Percentiles rank a stretch among this genome's conserved stretches.
Conservation (phyloP, 2,888 invertebrate genomes). For the Drosophila cognata region DNA sequence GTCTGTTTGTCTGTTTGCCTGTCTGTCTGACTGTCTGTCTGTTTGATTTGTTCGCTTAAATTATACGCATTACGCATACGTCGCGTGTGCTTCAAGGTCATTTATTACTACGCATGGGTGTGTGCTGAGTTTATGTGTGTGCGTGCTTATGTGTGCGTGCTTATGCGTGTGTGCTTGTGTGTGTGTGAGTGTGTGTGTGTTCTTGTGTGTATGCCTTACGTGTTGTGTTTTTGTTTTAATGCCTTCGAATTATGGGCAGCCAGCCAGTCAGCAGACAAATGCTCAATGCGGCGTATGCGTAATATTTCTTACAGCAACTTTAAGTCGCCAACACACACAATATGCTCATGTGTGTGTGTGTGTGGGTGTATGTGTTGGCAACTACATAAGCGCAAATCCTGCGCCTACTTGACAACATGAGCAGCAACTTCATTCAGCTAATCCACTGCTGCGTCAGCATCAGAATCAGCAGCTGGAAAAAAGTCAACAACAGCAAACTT, state of each 20-base stretch:
- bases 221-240: slow-evolving; percentile 11
- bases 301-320: slow-evolving; percentile 39
- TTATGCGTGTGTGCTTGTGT: background rate
- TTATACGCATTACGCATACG: slow-evolving; percentile 50
- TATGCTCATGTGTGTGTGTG: background rate
- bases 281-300: slow-evolving; percentile 42
- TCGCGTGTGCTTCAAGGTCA: slow-evolving; percentile 57
- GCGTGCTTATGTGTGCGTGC: background rate
- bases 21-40: background rate
- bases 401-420: slow-evolving; percentile 41
- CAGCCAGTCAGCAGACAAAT: slow-evolving; percentile 21
- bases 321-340: slow-evolving; percentile 15
- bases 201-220: slow-evolving; percentile 4
- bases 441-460: slow-evolving; percentile 34
- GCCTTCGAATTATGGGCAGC: slow-evolving; percentile 24
- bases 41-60: slow-evolving; percentile 20
- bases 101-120: background rate
- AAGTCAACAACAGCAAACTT: background rate
- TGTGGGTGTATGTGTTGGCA: slow-evolving; percentile 2
- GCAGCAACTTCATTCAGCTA: slow-evolving; percentile 34
- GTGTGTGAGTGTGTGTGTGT: background rate
- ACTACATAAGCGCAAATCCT: slow-evolving; percentile 41
- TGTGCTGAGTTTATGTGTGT: background rate
- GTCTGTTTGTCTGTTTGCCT: slow-evolving; percentile 3
- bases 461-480: slow-evolving; percentile 14